Percentiles rank a stretch among this genome's conserved stretches.
Conservation (phyloP, 2,797 vertebrate species). For the Falco concolor region DNA sequence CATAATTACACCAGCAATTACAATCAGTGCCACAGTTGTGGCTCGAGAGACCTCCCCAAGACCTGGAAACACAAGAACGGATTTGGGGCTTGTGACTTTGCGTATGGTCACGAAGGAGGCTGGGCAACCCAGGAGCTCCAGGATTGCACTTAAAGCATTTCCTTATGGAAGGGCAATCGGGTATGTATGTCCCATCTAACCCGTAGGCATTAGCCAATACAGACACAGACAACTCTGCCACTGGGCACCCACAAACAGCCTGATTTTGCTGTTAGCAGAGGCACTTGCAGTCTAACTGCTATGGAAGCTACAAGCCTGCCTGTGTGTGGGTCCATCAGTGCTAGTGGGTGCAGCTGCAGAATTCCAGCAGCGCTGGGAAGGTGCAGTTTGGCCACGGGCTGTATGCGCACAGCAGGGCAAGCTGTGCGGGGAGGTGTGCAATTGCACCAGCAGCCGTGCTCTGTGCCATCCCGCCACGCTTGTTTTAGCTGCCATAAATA, state of each 20-base stretch:
- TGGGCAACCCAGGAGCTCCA: not conserved
- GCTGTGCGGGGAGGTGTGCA: accelerated
- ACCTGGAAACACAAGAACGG: not conserved
- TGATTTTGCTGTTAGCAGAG: not conserved
- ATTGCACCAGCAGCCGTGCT: not conserved
- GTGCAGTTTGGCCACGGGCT: not conserved
- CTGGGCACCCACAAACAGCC: not conserved
- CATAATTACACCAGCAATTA: not conserved
- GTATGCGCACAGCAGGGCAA: not conserved
- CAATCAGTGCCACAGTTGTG: not conserved
- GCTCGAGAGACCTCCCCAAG: not conserved
- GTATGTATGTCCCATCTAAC: not conserved
- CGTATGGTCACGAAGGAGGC: accelerated
- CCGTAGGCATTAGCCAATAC: not conserved
- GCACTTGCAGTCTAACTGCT: not conserved
- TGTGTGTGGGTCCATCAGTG: not conserved
- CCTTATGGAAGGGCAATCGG: not conserved
- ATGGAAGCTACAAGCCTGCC: not conserved
- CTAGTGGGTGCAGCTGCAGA: not conserved
- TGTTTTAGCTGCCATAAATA: constrained; percentile 70
- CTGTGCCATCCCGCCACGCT: not conserved
- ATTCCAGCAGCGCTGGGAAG: not conserved
- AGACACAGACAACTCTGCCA: not conserved
- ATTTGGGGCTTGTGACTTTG: not conserved
- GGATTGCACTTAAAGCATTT: not conserved